Conservation (phyloP, 2,797 vertebrate species). For the Cacajao melanocephalus region DNA sequence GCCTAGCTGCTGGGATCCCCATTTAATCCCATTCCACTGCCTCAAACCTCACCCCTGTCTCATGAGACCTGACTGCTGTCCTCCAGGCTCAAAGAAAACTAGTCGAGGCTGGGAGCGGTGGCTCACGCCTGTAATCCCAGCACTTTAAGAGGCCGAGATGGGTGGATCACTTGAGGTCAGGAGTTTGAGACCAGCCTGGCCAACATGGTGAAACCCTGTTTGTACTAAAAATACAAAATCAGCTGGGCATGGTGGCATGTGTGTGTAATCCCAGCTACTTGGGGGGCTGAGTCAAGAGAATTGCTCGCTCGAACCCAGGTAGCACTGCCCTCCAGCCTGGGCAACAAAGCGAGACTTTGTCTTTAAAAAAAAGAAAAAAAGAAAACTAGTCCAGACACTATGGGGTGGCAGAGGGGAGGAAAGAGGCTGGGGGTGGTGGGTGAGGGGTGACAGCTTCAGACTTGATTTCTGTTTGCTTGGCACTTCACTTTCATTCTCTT, state of each 20-base stretch:
- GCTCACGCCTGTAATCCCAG: not conserved
- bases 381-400: not conserved
- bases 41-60: not conserved
- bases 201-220: not conserved
- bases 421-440: not conserved
- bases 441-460: not conserved
- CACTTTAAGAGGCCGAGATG: not conserved
- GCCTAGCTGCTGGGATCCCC: not conserved
- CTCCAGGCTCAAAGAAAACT: not conserved
- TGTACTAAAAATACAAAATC: not conserved
- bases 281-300: not conserved
- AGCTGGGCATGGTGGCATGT: not conserved
- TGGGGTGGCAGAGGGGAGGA: not conserved
- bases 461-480: not conserved
- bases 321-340: not conserved
- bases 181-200: not conserved
- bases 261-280: not conserved
- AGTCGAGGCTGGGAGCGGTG: rapidly evolving
- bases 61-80: not conserved
- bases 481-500: not conserved
- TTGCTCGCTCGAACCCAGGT: not conserved
- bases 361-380: not conserved
- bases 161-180: not conserved
- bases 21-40: not conserved
- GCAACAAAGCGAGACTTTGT: not conserved